phyloP scores from a whole-genome alignment of 2,113 vertebrate species.

The Psophia crepitans region DNA sequence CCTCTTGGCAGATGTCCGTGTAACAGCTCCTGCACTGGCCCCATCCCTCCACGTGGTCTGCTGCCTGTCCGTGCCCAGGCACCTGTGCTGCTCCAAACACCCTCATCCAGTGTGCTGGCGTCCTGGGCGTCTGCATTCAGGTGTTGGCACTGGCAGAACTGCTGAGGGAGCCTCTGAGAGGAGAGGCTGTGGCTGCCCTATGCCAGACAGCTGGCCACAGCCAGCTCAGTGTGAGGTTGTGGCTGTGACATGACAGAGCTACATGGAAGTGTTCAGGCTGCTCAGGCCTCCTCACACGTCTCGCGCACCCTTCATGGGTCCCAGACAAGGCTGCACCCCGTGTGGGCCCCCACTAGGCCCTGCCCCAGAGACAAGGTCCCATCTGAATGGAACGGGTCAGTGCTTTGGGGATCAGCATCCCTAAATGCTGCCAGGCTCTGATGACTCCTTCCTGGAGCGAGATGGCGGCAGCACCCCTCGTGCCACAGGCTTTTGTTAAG shows the following conservation, averaged over 20 bases:
- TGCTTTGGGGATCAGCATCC: too few relatives aligned
- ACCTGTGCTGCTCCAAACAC: not conserved
- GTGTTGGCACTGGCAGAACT: not conserved
- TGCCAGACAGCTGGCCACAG: too few relatives aligned
- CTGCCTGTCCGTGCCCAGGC: not conserved
- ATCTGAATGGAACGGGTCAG: too few relatives aligned
- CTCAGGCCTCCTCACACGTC: not conserved
- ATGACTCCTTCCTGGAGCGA: accelerated
- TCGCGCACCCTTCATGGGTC: too few relatives aligned
- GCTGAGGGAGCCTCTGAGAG: not conserved
- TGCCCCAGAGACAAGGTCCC: too few relatives aligned
- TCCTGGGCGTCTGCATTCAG: not conserved
- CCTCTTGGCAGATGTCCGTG: not conserved
- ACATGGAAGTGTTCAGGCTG: not conserved
- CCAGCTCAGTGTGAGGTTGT: too few relatives aligned
- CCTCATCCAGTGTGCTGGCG: not conserved
- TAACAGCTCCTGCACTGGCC: not conserved
- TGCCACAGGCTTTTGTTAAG: not conserved
- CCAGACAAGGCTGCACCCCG: too few relatives aligned
- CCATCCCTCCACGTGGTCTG: not conserved
- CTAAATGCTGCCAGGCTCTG: not conserved
- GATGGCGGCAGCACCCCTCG: accelerated
- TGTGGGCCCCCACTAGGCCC: too few relatives aligned
- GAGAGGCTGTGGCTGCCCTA: not conserved
- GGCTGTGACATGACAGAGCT: too few relatives aligned